phyloP scores from a whole-genome alignment of 2,888 invertebrate genomes.

The Ormyrus labotus region DNA sequence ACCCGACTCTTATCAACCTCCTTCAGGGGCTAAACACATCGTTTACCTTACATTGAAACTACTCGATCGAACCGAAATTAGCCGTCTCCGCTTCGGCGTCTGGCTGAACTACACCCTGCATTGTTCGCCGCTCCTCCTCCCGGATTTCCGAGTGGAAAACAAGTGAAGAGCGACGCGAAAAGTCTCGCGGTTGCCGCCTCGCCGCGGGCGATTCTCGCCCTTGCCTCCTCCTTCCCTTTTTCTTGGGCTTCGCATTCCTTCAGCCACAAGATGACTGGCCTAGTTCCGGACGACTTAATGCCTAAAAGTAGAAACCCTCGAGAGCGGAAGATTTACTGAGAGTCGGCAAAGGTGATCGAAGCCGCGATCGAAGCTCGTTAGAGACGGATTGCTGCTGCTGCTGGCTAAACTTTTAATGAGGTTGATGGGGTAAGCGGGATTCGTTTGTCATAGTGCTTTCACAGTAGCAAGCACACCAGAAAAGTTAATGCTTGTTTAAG shows the following conservation, averaged over 20 bases:
- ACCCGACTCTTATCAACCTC: too few species aligned
- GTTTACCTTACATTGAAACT: too few species aligned
- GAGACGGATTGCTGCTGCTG: not conserved
- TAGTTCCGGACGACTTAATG: slow-evolving; percentile 13
- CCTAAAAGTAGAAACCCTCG: slow-evolving; percentile 40
- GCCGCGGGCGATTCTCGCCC: slow-evolving; percentile 23
- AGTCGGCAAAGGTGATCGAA: too few species aligned
- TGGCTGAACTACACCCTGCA: not conserved
- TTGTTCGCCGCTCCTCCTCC: slow-evolving; percentile 14
- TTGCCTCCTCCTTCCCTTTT: not conserved
- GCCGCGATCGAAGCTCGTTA: slow-evolving; percentile 1
- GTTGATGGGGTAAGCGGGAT: not conserved
- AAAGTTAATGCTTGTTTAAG: too few species aligned
- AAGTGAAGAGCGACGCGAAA: slow-evolving; percentile 5
- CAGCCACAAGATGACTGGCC: slow-evolving; percentile 30
- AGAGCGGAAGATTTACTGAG: slow-evolving; percentile 1
- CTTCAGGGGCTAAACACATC: too few species aligned
- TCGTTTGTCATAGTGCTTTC: not conserved
- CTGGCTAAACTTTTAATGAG: too few species aligned
- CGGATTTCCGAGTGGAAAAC: slow-evolving; percentile 5
- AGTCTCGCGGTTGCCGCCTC: slow-evolving; percentile 2
- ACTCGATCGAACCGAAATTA: too few species aligned
- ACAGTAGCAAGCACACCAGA: too few species aligned
- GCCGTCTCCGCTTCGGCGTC: too few species aligned
- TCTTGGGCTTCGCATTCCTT: not conserved